Evolutionary conservation across 2,888 invertebrate genomes (phyloP).

Genomic region (Pristionchus maxplancki): DNA sequence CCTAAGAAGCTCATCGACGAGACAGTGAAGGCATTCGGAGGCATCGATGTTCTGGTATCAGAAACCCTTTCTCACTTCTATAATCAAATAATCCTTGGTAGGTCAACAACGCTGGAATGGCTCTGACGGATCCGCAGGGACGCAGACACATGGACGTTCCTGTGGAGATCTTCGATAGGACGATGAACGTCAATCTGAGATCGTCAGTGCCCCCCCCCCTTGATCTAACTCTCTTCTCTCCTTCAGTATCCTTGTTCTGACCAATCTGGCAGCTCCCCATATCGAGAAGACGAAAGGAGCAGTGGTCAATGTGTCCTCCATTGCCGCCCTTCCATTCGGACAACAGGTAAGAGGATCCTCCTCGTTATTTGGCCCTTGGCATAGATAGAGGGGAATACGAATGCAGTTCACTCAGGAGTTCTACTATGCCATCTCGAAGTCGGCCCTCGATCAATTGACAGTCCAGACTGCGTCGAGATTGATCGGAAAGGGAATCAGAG

Average conservation of each 20-base stretch:
- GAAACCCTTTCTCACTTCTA: neutral
- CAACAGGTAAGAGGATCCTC: neutral
- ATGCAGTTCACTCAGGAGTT: neutral
- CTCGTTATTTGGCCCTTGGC: neutral
- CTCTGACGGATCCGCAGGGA: neutral
- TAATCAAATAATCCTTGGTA: neutral
- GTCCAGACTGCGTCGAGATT: slow-evolving; percentile 3
- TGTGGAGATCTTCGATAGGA: neutral
- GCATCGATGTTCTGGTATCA: slow-evolving; percentile 32
- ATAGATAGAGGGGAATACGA: neutral
- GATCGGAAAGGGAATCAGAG: slow-evolving; percentile 45
- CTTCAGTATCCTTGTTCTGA: neutral
- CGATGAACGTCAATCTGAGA: neutral
- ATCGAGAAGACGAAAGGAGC: slow-evolving; percentile 38
- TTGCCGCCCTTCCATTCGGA: neutral
- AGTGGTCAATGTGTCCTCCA: slow-evolving; percentile 35
- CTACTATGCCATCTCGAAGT: slow-evolving; percentile 42
- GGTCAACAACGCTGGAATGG: slow-evolving; percentile 46
- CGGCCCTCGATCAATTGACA: slow-evolving; percentile 35
- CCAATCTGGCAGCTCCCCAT: slow-evolving; percentile 1
- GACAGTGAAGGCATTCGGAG: slow-evolving; percentile 36
- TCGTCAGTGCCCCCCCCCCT: neutral
- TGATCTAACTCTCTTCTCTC: neutral
- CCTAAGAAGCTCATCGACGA: slow-evolving; percentile 24
- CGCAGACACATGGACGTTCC: slow-evolving; percentile 12